Evolutionary conservation across 2,888 invertebrate genomes (phyloP).

Genomic region (Dascillus cervinus): DNA sequence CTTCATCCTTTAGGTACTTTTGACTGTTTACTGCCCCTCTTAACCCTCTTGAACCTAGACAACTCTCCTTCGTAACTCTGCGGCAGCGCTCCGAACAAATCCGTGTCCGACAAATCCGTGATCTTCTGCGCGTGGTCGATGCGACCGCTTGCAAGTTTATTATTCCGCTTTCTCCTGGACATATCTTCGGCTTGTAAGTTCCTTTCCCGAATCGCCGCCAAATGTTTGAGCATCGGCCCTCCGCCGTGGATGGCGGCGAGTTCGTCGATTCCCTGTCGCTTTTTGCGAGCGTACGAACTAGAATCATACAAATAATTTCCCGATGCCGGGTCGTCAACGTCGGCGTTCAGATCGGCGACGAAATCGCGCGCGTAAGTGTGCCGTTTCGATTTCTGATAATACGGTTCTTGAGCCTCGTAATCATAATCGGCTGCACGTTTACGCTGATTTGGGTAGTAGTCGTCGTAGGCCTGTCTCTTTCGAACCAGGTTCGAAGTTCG

Average conservation of each 20-base stretch:
- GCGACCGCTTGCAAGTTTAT: not conserved
- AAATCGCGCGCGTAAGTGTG: slow-evolving; percentile 8
- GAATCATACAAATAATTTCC: slow-evolving; percentile 18
- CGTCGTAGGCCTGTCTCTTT: slow-evolving; percentile 24
- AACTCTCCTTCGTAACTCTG: slow-evolving; percentile 39
- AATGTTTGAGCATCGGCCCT: slow-evolving; percentile 23
- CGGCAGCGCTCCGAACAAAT: slow-evolving; percentile 40
- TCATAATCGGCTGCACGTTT: slow-evolving; percentile 6
- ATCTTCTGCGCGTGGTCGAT: slow-evolving; percentile 11
- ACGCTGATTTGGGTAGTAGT: not conserved
- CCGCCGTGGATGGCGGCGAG: slow-evolving; percentile 24
- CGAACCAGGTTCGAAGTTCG: slow-evolving; percentile 36
- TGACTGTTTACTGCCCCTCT: no score
- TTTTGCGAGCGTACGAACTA: slow-evolving; percentile 16
- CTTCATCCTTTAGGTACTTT: no score
- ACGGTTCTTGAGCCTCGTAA: slow-evolving; percentile 5
- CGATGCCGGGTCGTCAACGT: slow-evolving; percentile 15
- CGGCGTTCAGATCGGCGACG: slow-evolving; percentile 15
- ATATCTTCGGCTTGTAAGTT: slow-evolving; percentile 21
- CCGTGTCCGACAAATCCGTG: slow-evolving; percentile 33
- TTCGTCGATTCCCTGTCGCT: slow-evolving; percentile 22
- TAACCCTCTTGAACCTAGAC: slow-evolving; percentile 38
- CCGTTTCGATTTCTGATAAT: slow-evolving; percentile 6
- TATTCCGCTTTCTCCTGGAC: slow-evolving; percentile 10
- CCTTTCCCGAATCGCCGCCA: slow-evolving; percentile 24